A percentile compares a stretch with the other conserved stretches of the same genome.
phyloP scores from a whole-genome alignment of 2,797 vertebrate species.

The Diceros bicornis region DNA sequence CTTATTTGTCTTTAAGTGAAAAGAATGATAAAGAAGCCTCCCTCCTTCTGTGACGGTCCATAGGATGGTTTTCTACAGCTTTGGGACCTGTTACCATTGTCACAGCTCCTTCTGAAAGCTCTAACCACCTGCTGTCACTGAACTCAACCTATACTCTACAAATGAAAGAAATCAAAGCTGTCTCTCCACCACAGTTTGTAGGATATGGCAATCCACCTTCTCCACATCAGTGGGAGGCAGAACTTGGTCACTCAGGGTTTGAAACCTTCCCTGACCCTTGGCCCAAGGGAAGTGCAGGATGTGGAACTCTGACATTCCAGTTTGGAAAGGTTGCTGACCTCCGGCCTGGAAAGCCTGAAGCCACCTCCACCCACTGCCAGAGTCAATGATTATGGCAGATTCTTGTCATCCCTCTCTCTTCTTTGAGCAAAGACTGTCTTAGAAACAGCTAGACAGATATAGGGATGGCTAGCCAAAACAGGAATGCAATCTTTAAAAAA shows the following conservation, averaged over 20 bases:
- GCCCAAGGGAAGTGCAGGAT: neutral
- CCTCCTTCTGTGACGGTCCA: neutral
- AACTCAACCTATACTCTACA: neutral
- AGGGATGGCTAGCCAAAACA: neutral
- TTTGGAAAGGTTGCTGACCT: conserved; percentile 55
- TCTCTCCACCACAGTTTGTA: neutral
- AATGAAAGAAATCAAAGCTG: conserved; percentile 23
- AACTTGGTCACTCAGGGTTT: neutral
- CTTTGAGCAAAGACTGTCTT: neutral
- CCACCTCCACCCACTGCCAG: neutral
- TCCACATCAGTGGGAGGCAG: neutral
- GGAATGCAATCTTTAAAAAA: neutral
- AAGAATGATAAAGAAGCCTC: conserved; percentile 17
- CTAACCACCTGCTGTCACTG: neutral
- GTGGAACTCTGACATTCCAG: neutral
- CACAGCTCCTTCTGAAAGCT: neutral
- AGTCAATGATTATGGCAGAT: neutral
- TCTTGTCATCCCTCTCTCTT: neutral
- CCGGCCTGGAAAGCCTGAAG: conserved; percentile 2
- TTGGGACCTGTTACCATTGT: neutral
- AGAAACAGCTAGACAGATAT: neutral
- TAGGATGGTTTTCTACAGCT: neutral
- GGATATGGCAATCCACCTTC: neutral
- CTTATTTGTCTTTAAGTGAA: neutral
- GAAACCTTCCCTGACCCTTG: conserved; percentile 55